phyloP scores from a whole-genome alignment of 1,140 invertebrate species.

The Paralvinella palmiformis region DNA sequence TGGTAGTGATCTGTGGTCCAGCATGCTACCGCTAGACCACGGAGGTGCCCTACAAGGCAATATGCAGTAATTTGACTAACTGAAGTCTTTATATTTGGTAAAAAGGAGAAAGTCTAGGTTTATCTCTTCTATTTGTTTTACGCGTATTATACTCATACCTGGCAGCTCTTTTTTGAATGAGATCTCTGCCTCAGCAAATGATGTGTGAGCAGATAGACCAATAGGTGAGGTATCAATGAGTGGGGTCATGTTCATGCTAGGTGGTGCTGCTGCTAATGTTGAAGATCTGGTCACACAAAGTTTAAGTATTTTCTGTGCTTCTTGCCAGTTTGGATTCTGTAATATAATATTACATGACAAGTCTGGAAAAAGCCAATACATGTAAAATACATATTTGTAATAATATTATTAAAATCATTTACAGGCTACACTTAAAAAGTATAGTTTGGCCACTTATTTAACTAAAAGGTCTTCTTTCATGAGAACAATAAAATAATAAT shows the following conservation, averaged over 20 bases:
- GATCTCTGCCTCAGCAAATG: constrained; percentile 69
- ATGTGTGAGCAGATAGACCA: constrained; percentile 50
- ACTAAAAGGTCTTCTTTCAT: no score
- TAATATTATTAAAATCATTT: no score
- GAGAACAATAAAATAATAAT: no score
- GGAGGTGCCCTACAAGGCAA: no score
- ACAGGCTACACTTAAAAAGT: no score
- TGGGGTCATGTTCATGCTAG: constrained; percentile 30
- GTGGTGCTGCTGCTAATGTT: constrained; percentile 54
- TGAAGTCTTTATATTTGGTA: neutral
- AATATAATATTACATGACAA: neutral
- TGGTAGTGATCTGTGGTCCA: no score
- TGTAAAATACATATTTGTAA: no score
- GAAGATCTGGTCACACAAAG: constrained; percentile 92
- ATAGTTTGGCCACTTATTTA: no score
- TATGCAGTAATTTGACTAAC: neutral
- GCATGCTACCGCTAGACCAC: no score
- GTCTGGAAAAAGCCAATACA: no score
- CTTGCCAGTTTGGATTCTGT: constrained; percentile 85
- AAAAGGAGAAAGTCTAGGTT: neutral
- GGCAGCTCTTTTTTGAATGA: constrained; percentile 74
- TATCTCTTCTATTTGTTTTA: no score
- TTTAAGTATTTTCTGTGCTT: constrained; percentile 93
- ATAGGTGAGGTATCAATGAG: constrained; percentile 21
- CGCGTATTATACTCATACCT: constrained; percentile 44